Percentiles rank a stretch among this genome's conserved stretches.
Evolutionary conservation across 2,797 vertebrate genomes (phyloP).

Genomic region (Podarcis siculus): DNA sequence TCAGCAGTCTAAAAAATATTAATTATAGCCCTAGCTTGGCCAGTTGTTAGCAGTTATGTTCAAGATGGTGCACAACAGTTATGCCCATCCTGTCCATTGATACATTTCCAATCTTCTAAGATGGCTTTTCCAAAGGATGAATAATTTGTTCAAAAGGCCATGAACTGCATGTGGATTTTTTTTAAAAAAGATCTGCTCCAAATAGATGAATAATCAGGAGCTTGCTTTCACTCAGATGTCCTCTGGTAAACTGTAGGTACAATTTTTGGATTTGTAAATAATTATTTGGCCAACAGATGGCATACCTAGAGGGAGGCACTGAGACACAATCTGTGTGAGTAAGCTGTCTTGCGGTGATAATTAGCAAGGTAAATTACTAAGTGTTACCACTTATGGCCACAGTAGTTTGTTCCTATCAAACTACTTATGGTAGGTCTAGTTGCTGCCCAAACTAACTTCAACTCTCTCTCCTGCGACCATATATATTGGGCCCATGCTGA

Average conservation of each 20-base stretch:
- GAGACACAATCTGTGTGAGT: not conserved
- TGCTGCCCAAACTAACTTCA: slow-evolving; percentile 1
- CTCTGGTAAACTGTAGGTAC: not conserved
- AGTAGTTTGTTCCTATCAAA: not conserved
- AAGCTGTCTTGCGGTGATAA: not conserved
- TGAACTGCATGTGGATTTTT: not conserved
- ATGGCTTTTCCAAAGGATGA: not conserved
- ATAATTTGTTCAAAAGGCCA: not conserved
- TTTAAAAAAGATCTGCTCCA: not conserved
- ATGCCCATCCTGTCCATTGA: no score
- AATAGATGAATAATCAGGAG: not conserved
- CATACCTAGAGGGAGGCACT: not conserved
- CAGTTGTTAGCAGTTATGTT: slow-evolving; percentile 34
- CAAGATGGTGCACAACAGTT: not conserved
- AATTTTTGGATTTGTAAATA: slow-evolving; percentile 21
- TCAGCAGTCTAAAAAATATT: slow-evolving; percentile 17
- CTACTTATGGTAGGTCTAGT: not conserved
- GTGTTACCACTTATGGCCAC: not conserved
- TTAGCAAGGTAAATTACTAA: slow-evolving; percentile 8
- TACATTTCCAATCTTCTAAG: not conserved
- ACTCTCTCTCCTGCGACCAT: not conserved
- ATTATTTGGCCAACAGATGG: slow-evolving; percentile 25
- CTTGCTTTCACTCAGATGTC: not conserved
- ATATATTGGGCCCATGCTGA: not conserved
- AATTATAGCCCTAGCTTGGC: slow-evolving; percentile 40